Evolutionary conservation across 2,113 vertebrate species (phyloP).

Genomic region (Ailuropoda melanoleuca): DNA sequence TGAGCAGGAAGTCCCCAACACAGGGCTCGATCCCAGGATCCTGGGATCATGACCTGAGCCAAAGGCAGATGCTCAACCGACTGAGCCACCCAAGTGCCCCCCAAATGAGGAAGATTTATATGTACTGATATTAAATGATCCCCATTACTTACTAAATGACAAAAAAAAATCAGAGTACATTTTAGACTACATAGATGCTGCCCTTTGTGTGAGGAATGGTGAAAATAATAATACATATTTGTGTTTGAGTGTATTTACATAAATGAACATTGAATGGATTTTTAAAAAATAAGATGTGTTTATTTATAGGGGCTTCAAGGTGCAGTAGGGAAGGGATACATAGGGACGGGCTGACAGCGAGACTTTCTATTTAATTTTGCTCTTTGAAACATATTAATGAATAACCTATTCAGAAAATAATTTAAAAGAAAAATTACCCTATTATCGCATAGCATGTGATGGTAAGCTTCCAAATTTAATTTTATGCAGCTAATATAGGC

Average conservation of each 20-base stretch:
- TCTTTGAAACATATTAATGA: neutral
- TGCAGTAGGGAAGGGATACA: neutral
- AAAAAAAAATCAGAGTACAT: neutral
- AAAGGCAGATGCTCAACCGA: neutral
- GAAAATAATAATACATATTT: neutral
- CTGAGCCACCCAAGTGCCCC: neutral
- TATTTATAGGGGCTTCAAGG: neutral
- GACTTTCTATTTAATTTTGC: neutral
- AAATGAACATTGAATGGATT: neutral
- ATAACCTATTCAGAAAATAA: neutral
- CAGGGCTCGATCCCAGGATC: neutral
- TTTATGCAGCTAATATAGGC: neutral
- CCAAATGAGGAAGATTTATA: neutral
- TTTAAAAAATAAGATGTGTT: neutral
- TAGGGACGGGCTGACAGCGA: neutral
- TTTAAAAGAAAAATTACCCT: constrained; percentile 3
- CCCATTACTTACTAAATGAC: neutral
- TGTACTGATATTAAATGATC: neutral
- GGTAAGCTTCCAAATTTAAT: neutral
- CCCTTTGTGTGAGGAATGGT: neutral
- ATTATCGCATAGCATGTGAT: neutral
- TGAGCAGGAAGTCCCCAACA: neutral
- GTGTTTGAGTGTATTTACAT: neutral
- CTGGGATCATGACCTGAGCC: neutral
- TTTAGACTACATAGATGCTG: neutral